Conservation (phyloP, 2,113 vertebrate species). For the Verasper variegatus region DNA sequence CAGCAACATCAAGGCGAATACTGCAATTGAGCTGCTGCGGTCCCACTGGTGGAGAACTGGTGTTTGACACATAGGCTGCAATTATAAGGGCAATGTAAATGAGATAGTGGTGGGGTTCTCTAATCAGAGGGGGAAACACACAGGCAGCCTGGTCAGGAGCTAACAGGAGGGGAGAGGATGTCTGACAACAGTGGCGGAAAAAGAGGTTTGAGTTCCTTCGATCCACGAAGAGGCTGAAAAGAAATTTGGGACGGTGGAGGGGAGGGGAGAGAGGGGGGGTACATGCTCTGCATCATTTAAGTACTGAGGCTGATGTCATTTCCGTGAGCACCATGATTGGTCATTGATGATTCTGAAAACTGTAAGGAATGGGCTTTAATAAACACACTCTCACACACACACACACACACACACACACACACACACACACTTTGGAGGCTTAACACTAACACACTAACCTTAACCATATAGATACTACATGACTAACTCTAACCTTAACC, state of each 20-base stretch:
- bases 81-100: conserved; percentile 53
- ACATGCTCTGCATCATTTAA: conserved; percentile 65
- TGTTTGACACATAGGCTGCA: conserved; percentile 32
- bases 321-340: conserved; percentile 72
- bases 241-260: neutral
- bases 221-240: conserved; percentile 8
- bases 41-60: conserved; percentile 32
- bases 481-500: too few species aligned
- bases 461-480: too few species aligned
- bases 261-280: neutral
- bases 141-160: conserved; percentile 4
- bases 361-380: conserved; percentile 48
- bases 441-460: too few species aligned
- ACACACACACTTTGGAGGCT: neutral
- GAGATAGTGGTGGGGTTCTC: conserved; percentile 23
- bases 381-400: neutral
- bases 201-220: neutral
- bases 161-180: neutral
- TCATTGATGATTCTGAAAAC: conserved; percentile 51
- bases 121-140: conserved; percentile 27
- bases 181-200: neutral
- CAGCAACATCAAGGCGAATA: conserved; percentile 26
- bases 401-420: neutral
- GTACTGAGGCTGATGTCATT: conserved; percentile 69
- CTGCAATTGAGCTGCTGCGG: conserved; percentile 39